Conservation (phyloP, 2,797 vertebrate genomes). For the Kryptopterus vitreolus region DNA sequence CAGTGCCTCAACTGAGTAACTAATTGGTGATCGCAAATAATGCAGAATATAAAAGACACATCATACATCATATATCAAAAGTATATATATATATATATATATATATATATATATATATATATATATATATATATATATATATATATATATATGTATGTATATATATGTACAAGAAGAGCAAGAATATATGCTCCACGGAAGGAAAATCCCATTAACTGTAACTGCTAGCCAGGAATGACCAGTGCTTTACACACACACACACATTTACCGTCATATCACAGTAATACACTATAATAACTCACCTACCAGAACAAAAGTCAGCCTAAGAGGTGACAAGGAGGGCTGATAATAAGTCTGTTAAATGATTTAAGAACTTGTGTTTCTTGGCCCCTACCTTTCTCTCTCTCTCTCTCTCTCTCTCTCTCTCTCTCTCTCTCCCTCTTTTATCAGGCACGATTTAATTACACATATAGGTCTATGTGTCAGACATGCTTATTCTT, state of each 20-base stretch:
- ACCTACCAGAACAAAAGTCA: slow-evolving; percentile 27
- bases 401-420: slow-evolving; percentile 26
- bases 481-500: slow-evolving; percentile 53
- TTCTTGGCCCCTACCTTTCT: neutral
- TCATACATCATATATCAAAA: too few relatives aligned
- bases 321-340: neutral
- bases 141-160: too few relatives aligned
- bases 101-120: too few relatives aligned
- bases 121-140: too few relatives aligned
- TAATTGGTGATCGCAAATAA: too few relatives aligned
- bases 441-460: slow-evolving; percentile 60
- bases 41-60: too few relatives aligned
- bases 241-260: neutral
- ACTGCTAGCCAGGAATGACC: neutral
- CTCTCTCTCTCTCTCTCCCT: slow-evolving; percentile 47
- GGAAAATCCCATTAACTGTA: neutral
- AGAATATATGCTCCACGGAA: neutral
- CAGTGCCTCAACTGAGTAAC: too few relatives aligned
- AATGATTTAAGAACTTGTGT: slow-evolving; percentile 34
- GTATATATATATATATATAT: too few relatives aligned
- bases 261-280: neutral
- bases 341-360: slow-evolving; percentile 44
- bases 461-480: slow-evolving; percentile 65
- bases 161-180: neutral
- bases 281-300: slow-evolving; percentile 27